Conservation (phyloP, 2,797 vertebrate species). For the Typhlichthys eigenmanni region DNA sequence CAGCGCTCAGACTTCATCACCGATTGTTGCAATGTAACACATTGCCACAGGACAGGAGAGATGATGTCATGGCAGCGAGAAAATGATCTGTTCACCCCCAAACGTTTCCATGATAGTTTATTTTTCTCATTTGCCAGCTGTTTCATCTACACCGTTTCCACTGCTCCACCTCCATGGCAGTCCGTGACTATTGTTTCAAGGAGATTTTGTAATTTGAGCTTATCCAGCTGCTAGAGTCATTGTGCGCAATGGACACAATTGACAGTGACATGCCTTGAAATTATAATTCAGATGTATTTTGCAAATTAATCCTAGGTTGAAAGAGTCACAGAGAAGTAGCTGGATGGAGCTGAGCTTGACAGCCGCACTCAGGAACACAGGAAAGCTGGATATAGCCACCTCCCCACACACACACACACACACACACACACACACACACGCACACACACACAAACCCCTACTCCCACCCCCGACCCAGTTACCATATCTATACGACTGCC, state of each 20-base stretch:
- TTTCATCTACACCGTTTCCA: not conserved
- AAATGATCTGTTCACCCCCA: slow-evolving; percentile 1
- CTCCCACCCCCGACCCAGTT: slow-evolving; percentile 23
- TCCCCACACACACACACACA: too few species aligned
- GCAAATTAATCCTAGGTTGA: not conserved
- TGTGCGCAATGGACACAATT: too few species aligned
- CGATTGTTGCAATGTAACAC: slow-evolving; percentile 14
- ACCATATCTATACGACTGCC: slow-evolving; percentile 35
- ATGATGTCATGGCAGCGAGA: slow-evolving; percentile 25
- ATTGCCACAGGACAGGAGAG: slow-evolving; percentile 9
- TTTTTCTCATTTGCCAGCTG: slow-evolving; percentile 9
- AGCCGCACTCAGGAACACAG: not conserved
- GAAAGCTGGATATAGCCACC: slow-evolving; percentile 6
- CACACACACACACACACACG: too few species aligned
- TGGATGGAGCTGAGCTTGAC: slow-evolving; percentile 13
- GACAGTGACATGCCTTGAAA: too few species aligned
- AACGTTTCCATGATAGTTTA: slow-evolving; percentile 21
- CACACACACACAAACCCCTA: not conserved
- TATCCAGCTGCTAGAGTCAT: too few species aligned
- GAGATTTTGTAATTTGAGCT: too few species aligned
- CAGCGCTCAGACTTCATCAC: slow-evolving; percentile 9
- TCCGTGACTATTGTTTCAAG: too few species aligned
- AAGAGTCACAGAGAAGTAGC: not conserved
- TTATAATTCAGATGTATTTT: not conserved
- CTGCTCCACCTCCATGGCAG: not conserved